Conservation (phyloP, 2,797 vertebrate genomes). For the Mormyrops boulengeri region DNA sequence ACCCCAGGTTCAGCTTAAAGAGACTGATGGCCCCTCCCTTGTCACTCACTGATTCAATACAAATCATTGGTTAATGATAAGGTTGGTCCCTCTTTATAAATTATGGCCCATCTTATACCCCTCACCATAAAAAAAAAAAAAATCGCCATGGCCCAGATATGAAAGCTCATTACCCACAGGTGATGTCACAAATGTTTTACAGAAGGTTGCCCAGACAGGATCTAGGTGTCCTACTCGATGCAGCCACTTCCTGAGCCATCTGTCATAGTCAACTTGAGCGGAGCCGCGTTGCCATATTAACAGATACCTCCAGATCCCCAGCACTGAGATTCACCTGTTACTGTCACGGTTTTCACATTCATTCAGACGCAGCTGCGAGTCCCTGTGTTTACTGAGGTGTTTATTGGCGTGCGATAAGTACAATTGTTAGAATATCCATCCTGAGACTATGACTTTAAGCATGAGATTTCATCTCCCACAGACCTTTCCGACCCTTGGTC, state of each 20-base stretch:
- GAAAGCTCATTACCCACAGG: not conserved
- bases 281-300: not conserved
- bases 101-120: not conserved
- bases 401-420: not conserved
- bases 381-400: not conserved
- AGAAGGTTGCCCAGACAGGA: not conserved
- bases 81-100: not conserved
- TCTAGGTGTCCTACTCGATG: not conserved
- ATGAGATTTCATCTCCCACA: not conserved
- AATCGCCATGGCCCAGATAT: not conserved
- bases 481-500: not conserved
- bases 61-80: not conserved
- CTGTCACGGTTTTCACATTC: not conserved
- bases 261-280: not conserved
- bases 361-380: not conserved
- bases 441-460: not conserved
- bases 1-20: not conserved
- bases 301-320: not conserved
- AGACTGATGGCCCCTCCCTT: not conserved
- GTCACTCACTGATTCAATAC: not conserved
- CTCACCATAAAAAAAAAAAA: not conserved
- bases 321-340: not conserved
- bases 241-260: not conserved
- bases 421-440: not conserved
- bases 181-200: not conserved